These are phyloP conservation scores for Apostichopus leukothele DNA, from an alignment of 53 echinoderm and acorn worm genomes.

Conservation along the genomic window DNA sequence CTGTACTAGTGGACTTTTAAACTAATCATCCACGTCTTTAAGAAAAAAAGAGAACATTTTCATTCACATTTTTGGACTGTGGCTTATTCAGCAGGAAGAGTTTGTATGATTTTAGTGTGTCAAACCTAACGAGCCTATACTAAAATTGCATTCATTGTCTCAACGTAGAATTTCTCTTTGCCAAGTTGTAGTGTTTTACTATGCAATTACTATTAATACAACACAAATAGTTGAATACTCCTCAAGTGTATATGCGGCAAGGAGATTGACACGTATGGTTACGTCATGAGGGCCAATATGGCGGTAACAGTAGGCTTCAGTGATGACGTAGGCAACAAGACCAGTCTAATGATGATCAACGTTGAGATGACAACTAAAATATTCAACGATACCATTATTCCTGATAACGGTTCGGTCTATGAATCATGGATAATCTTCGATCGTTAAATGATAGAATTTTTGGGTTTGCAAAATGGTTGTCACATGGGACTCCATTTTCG, in stretches of 20 bases:
- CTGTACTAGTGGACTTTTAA: no score
- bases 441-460: conserved; percentile 1
- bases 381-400: background rate
- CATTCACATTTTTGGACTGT: no score
- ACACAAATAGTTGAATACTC: background rate
- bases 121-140: no score
- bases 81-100: no score
- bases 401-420: background rate
- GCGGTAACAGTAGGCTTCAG: conserved; percentile 3
- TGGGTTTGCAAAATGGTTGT: background rate
- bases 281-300: conserved; percentile 18
- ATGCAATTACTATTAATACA: no score
- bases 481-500: background rate
- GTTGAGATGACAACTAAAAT: background rate
- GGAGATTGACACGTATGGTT: background rate
- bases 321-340: conserved; percentile 17
- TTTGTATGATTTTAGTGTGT: no score
- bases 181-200: no score
- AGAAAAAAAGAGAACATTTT: no score
- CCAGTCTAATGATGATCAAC: conserved; percentile 13
- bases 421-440: background rate
- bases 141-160: no score
- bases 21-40: no score
- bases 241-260: conserved; percentile 2
- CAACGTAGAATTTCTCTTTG: no score